Evolutionary conservation across 2,113 vertebrate species (phyloP), one percentile per base, ranked within the genome.

Genomic region (Alaudala cheleensis): DNA sequence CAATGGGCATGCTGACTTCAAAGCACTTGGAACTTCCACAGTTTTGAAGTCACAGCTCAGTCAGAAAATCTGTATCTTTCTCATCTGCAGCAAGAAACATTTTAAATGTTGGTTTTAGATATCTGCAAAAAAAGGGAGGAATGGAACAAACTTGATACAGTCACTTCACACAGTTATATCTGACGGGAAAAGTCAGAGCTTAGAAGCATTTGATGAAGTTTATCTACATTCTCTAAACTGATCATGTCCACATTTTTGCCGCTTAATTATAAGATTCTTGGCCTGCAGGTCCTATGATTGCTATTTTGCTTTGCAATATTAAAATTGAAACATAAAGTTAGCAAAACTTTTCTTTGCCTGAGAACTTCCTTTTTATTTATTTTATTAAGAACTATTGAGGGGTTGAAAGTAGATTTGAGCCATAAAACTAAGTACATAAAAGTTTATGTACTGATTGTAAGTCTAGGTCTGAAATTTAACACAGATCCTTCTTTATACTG

Each of bases 241-340:
- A 88, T 82, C 15, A 42, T 69, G 93, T 93, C 74, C 66, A 58
- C 80, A 90, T 85, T 94, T 90, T 85, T 90, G 40, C 53, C 53
- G 21, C 66, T 90, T 93, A 90, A 90, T 24, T 81, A 72, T 56
- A 94, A 87, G 60, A 65, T 51, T 53, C 37, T 71, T 61, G 19
- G 25, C 79, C 57, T 69, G n/a, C 65, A 79, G 49, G 29, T 72
- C 31, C 50, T 76, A 20, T 5, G 23, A 34, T 54, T 61, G 47
- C 54, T 92, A 62, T 76, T 93, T 69, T 85, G 90, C 31, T 61
- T 69, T 67, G 53, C 23, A 73, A 66, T 73, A 84, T 49, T 84
- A 69, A 85, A 90, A 88, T 1, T 45, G 17, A 88, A 88, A 58
- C 21, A 64, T 33, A 53, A 94, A 80, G 45, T 61, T 77, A 49